phyloP scores from a whole-genome alignment of 1,140 invertebrate genomes.

The Drosophila sechellia region DNA sequence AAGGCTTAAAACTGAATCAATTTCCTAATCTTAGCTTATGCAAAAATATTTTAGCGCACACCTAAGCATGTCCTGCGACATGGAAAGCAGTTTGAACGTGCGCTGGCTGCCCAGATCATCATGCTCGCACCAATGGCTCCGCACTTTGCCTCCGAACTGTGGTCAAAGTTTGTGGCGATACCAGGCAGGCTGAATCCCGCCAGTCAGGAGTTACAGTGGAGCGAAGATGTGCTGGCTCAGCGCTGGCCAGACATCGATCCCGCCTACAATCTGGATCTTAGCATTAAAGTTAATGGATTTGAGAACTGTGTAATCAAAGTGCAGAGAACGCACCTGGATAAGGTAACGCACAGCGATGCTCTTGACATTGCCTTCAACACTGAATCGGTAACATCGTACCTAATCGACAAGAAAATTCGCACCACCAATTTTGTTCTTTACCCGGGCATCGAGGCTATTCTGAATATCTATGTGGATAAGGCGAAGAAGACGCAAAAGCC shows the following conservation, averaged over 20 bases:
- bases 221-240: conserved; percentile 89
- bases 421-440: conserved; percentile 81
- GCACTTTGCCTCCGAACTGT: conserved; percentile 95
- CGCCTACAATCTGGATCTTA: conserved; percentile 88
- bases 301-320: conserved; percentile 86
- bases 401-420: conserved; percentile 77
- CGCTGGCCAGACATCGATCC: conserved; percentile 93
- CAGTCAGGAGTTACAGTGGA: conserved; percentile 87
- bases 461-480: conserved; percentile 82
- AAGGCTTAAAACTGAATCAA: conserved; percentile 32
- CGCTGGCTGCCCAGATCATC: conserved; percentile 91
- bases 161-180: conserved; percentile 90
- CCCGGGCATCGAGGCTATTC: conserved; percentile 77
- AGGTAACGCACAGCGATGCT: conserved; percentile 86
- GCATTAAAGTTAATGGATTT: conserved; percentile 87
- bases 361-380: conserved; percentile 85
- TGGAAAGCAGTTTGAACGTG: conserved; percentile 91
- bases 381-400: conserved; percentile 80
- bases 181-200: conserved; percentile 86
- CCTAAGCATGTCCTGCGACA: conserved; percentile 87
- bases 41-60: conserved; percentile 84
- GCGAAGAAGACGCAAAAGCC: conserved; percentile 53
- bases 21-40: conserved; percentile 25
- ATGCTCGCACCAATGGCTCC: conserved; percentile 94
- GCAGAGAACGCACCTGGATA: conserved; percentile 85